phyloP scores from a whole-genome alignment of 2,113 vertebrate species.

The Corythornis madagascariensis region DNA sequence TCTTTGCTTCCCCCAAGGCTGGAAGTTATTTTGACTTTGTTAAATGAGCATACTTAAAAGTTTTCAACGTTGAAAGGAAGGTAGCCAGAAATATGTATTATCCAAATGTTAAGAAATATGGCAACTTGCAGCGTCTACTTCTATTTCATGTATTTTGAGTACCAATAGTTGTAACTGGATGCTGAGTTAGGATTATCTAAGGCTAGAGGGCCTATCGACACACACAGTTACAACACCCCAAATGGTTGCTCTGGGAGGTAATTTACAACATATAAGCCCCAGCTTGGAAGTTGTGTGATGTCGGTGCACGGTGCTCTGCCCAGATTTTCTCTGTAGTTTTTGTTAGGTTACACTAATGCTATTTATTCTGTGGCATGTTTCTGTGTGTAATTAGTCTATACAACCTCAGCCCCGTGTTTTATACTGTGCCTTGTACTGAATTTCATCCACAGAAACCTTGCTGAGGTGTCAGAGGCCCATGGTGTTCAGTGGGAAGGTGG shows the following conservation, averaged over 20 bases:
- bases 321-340: background rate
- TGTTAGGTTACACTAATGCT: background rate
- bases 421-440: background rate
- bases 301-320: background rate
- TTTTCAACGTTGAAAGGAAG: slow-evolving; percentile 4
- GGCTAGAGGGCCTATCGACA: background rate
- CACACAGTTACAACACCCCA: background rate
- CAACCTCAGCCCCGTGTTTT: background rate
- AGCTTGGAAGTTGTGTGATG: background rate
- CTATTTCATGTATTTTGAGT: background rate
- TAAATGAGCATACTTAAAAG: background rate
- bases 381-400: too few relatives aligned
- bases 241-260: background rate
- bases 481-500: background rate
- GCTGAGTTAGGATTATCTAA: background rate
- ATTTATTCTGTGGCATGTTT: background rate
- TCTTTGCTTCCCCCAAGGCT: background rate
- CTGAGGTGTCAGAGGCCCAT: background rate
- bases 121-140: background rate
- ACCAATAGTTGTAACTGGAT: background rate
- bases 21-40: slow-evolving; percentile 5
- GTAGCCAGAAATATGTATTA: background rate
- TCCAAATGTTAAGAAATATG: background rate
- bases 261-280: background rate
- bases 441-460: background rate